phyloP scores from a whole-genome alignment of 2,113 vertebrate genomes.

The Carassius auratus region DNA sequence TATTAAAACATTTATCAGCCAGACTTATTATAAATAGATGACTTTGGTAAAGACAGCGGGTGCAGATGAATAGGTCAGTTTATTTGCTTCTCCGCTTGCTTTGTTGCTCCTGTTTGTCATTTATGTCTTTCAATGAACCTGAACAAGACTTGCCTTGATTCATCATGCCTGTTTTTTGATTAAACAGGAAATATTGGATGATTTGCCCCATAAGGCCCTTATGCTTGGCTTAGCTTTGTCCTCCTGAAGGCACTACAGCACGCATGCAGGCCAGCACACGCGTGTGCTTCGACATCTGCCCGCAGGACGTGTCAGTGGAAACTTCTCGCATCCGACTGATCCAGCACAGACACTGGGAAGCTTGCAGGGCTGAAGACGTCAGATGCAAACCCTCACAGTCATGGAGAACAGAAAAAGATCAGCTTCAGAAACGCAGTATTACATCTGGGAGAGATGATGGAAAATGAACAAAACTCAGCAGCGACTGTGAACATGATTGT shows the following conservation, averaged over 20 bases:
- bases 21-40: slow-evolving; percentile 81
- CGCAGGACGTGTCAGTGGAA: slow-evolving; percentile 51
- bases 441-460: background rate
- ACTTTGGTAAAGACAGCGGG: slow-evolving; percentile 74
- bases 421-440: background rate
- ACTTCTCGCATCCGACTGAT: slow-evolving; percentile 70
- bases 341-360: slow-evolving; percentile 53
- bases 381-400: slow-evolving; percentile 41
- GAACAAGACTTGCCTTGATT: slow-evolving; percentile 25
- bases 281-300: slow-evolving; percentile 47
- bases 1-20: slow-evolving; percentile 84
- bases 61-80: slow-evolving; percentile 73
- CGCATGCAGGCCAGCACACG: slow-evolving; percentile 22
- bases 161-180: slow-evolving; percentile 51
- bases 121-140: slow-evolving; percentile 65
- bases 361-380: slow-evolving; percentile 57
- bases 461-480: slow-evolving; percentile 14
- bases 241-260: slow-evolving; percentile 64
- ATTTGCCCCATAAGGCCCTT: slow-evolving; percentile 62
- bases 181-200: slow-evolving; percentile 58
- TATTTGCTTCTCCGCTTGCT: slow-evolving; percentile 42
- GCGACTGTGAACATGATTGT: background rate
- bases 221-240: slow-evolving; percentile 67
- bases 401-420: slow-evolving; percentile 9
- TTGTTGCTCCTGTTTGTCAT: slow-evolving; percentile 69